Evolutionary conservation across 2,797 vertebrate species (phyloP), one percentile per base, ranked within the genome.

Genomic region (Karalla daura): DNA sequence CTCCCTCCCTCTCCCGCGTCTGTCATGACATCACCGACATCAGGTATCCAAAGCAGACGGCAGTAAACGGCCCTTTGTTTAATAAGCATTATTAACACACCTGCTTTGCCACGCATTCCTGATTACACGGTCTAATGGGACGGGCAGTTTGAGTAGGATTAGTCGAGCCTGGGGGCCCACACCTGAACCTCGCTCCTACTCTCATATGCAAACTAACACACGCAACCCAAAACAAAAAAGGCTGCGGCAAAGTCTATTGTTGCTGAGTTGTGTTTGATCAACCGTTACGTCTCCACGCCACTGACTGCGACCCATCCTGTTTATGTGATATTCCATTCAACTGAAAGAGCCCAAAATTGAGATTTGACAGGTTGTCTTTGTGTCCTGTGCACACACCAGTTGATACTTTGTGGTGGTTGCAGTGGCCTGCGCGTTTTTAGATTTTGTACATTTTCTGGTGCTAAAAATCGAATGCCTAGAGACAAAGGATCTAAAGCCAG

Each of bases 151-250:
- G 87, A 85, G 87, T 78, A 61, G 90, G 87, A 91, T 90, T 84
- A 81, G 69, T 69, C 2, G 8, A 88, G 92, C 95, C 95, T 89
- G 78, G 83, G 93, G 95, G 92, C 89, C 88, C 93, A 84, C 95
- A 96, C 95, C 95, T 96, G 94, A 97, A 92, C 91, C 33, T 67
- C 55, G 49, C 58, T 53, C 55, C 56, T 46, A 20, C 54, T 67
- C 49, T 62, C 43, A 39, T 76, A 70, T 68, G 65, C 73, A 86
- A 83, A 87, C 62, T 24, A 25, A 56, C 23, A 67, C 64, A 43
- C 52, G 61, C 51, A 54, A 52, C 7, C 7, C 7, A 30, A 30
- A 30, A 30, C 7, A 30, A 30, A 62, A 80, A 69, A 39, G 36
- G 40, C 33, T 76, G 63, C 28, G 36, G 56, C 70, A 70, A 72